Base-by-base conservation (phyloP, 2,888 invertebrate genomes). In the Salpingus planirostris region DNA sequence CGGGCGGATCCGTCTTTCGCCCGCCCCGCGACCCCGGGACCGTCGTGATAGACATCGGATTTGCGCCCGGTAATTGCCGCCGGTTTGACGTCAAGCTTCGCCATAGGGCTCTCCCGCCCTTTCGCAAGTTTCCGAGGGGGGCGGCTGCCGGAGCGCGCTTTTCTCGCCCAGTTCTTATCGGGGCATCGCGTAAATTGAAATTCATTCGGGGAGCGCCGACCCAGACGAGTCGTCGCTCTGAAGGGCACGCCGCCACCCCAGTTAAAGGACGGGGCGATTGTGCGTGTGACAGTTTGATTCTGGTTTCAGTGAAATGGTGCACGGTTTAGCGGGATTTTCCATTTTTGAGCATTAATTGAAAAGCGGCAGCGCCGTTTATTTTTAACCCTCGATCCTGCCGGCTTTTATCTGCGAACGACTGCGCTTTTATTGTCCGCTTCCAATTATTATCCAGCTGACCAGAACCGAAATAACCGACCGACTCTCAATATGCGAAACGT, bases 271-370 rank as follows among this genome's bases (percentile, higher is more conserved):
- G 50, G 55, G 49, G 13, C 44, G 39, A 46, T 32, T 50, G 43
- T 34, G 37, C 31, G 40, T 51, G 54, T 54, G 57, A 57, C 56
- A 58, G 52, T 50, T 54, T 52, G 52, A 56, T 54, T 59, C 55
- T 50, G 54, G 52, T 56, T 51, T 54, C 56, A 51, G 51, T 56
- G 57, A 54, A 57, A 57, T 57, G 56, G 53, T 59, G 58, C 55
- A 57, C 54, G 57, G 58, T 57, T 54, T 49, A 49, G 49, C 51
- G 49, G 58, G 62, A 57, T 59, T 59, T 60, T 59, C 60, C 57
- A 59, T 62, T 62, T 60, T 60, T 60, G 54, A 54, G 45, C 57
- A 49, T 59, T 60, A 59, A 60, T 60, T 60, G 59, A 54, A 60
- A 59, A 55, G 50, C 54, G 50, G 43, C 44, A 18, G 5, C 41